Evolutionary conservation across 2,113 vertebrate species (phyloP).

Genomic region (Marcusenius ussheri): DNA sequence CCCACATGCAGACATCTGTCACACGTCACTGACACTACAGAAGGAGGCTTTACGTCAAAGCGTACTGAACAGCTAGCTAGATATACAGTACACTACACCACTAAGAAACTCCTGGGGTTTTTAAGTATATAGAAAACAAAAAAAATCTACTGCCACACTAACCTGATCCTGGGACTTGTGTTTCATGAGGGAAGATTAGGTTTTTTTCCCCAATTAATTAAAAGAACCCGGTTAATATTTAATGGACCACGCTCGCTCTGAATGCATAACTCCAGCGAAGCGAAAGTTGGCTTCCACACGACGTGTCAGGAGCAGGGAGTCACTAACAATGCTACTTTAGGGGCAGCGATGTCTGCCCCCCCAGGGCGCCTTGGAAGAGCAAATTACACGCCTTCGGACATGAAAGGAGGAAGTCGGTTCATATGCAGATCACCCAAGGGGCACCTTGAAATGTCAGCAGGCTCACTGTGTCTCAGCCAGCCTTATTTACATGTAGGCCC

Average conservation of each 20-base stretch:
- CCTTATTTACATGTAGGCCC: neutral
- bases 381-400: neutral
- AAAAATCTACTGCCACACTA: neutral
- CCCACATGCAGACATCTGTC: neutral
- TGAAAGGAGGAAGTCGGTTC: neutral
- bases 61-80: neutral
- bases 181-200: neutral
- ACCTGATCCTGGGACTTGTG: neutral
- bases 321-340: neutral
- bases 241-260: neutral
- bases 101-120: neutral
- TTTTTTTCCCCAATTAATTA: conserved; percentile 2
- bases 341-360: neutral
- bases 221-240: neutral
- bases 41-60: neutral
- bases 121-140: neutral
- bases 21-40: neutral
- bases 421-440: conserved; percentile 6
- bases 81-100: neutral
- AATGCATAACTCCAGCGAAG: neutral
- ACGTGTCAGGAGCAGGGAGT: neutral
- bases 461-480: neutral
- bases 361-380: neutral
- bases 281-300: neutral
- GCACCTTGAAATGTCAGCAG: conserved; percentile 9